phyloP scores from a whole-genome alignment of 2,113 vertebrate genomes.

The Irena cyanogastra region DNA sequence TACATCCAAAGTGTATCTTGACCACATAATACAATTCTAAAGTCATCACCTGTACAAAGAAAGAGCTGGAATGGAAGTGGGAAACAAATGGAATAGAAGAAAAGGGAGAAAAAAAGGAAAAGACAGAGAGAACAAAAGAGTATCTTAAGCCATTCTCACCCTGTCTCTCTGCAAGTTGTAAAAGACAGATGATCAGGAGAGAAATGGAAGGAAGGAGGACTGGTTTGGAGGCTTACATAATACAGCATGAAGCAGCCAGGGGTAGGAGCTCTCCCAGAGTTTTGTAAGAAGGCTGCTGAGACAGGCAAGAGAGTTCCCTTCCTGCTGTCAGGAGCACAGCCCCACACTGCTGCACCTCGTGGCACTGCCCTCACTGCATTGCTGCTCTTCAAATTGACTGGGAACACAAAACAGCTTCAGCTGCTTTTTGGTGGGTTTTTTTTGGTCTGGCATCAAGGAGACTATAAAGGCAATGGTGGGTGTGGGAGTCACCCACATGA shows the following conservation, averaged over 20 bases:
- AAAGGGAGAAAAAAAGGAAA: neutral
- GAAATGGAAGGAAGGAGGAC: neutral
- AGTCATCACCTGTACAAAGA: neutral
- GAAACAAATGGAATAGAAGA: neutral
- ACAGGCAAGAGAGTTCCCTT: neutral
- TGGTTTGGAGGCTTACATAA: neutral
- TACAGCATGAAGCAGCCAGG: neutral
- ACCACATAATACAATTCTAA: neutral
- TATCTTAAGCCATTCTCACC: neutral
- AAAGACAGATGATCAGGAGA: neutral
- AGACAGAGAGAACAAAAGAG: neutral
- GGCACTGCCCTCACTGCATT: fast-evolving
- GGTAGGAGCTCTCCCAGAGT: neutral
- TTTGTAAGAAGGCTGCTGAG: neutral
- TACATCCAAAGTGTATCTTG: neutral
- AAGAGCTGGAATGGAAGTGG: neutral
- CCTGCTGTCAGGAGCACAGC: neutral
- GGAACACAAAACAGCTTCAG: neutral
- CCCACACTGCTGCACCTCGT: fast-evolving
- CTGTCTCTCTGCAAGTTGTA: neutral
- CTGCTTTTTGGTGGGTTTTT: neutral
- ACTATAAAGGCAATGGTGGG: neutral
- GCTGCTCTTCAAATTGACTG: neutral
- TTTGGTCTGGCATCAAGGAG: neutral
- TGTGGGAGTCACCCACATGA: neutral